These are phyloP conservation scores for Falco naumanni DNA, from an alignment of 2,797 vertebrate genomes.

Conservation along the genomic window DNA sequence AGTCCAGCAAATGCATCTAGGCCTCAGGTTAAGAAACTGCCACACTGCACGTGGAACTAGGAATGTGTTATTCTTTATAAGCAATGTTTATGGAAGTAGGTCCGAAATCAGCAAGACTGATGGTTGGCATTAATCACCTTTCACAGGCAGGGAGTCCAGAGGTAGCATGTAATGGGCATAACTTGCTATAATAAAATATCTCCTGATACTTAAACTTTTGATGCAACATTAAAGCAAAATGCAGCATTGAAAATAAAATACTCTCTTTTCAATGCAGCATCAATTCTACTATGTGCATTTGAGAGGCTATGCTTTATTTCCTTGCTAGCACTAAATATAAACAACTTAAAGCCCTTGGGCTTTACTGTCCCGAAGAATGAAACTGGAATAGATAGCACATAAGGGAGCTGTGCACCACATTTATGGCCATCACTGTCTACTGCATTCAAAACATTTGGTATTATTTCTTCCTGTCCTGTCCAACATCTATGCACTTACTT, in stretches of 20 bases:
- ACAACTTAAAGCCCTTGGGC: background rate
- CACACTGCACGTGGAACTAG: background rate
- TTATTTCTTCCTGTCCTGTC: background rate
- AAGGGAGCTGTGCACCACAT: background rate
- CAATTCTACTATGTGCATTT: background rate
- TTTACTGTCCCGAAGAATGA: background rate
- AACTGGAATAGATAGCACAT: background rate
- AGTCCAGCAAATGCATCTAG: background rate
- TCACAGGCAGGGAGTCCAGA: background rate
- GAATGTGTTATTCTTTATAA: background rate
- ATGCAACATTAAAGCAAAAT: background rate
- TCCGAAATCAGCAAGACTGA: background rate
- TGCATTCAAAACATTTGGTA: background rate
- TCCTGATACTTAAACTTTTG: background rate
- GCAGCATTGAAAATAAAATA: background rate
- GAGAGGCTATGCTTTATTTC: background rate
- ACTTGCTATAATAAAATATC: background rate
- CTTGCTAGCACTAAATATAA: background rate
- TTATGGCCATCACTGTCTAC: background rate
- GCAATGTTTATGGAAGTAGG: background rate
- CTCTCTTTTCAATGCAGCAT: background rate
- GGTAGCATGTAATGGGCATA: background rate
- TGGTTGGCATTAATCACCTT: background rate
- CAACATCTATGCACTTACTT: background rate
- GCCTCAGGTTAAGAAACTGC: background rate